Evolutionary conservation across 2,888 invertebrate genomes (phyloP).

Genomic region (Perizoma flavofasciatum): DNA sequence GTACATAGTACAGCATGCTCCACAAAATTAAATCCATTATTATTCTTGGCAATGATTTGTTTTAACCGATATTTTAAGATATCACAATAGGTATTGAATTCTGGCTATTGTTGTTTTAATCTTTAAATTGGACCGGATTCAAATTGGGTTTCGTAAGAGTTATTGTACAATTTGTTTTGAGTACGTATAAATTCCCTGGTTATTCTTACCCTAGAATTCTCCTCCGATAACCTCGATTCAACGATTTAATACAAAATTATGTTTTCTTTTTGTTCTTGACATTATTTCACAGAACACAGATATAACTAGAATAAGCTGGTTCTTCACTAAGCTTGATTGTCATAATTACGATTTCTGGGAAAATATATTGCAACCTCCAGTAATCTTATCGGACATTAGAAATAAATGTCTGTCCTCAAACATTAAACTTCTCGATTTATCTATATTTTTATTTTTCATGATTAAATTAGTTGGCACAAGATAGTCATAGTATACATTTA

Average conservation of each 20-base stretch:
- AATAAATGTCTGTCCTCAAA: conserved; percentile 22
- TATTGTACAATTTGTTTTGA: not conserved
- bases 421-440: conserved; percentile 21
- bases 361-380: conserved; percentile 26
- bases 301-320: conserved; percentile 9
- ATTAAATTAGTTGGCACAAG: conserved; percentile 29
- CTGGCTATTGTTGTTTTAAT: conserved; percentile 18
- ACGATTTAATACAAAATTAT: no score
- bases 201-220: no score
- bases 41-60: conserved; percentile 32
- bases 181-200: no score
- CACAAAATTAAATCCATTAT: conserved; percentile 23
- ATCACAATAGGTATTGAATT: conserved; percentile 13
- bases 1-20: conserved; percentile 1
- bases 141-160: conserved; percentile 13
- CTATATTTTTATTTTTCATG: conserved; percentile 17
- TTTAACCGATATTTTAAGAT: conserved; percentile 23
- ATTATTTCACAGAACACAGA: not conserved
- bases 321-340: conserved; percentile 16
- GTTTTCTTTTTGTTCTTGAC: no score
- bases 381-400: conserved; percentile 29
- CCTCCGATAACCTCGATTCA: no score
- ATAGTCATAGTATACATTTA: conserved; percentile 16
- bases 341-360: conserved; percentile 23
- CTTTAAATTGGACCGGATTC: conserved; percentile 24